phyloP scores from a whole-genome alignment of 2,113 vertebrate species.

The Athene noctua region DNA sequence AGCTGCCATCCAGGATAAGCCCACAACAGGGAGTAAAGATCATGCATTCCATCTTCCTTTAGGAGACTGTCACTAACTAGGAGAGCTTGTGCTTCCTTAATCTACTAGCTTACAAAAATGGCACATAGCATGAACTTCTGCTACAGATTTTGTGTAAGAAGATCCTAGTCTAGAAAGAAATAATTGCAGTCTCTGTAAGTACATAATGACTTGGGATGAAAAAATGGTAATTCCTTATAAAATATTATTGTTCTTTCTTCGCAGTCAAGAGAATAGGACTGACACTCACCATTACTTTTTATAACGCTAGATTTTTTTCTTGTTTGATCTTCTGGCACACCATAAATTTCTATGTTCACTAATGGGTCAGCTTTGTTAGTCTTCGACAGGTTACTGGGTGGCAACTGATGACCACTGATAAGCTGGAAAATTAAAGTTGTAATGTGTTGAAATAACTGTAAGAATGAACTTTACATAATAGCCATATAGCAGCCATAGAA shows the following conservation, averaged over 20 bases:
- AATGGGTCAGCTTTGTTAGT: conserved; percentile 74
- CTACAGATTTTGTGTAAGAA: not conserved
- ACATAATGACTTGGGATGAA: not conserved
- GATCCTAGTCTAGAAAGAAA: not conserved
- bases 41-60: not conserved
- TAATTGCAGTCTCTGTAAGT: not conserved
- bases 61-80: not conserved
- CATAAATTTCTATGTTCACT: conserved; percentile 82
- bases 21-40: not conserved
- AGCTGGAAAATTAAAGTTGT: conserved; percentile 72
- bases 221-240: not conserved
- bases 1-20: not conserved
- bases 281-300: conserved; percentile 82
- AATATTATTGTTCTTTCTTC: not conserved
- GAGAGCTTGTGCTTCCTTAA: not conserved
- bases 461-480: not conserved
- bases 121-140: not conserved
- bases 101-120: not conserved
- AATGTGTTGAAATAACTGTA: not conserved
- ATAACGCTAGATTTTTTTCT: conserved; percentile 75
- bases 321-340: conserved; percentile 72
- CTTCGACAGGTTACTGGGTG: conserved; percentile 64
- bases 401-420: conserved; percentile 82
- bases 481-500: not conserved
- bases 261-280: not conserved